These are phyloP conservation scores for Andricus quercusramuli DNA, from an alignment of 2,888 invertebrate species.

Conservation along the genomic window DNA sequence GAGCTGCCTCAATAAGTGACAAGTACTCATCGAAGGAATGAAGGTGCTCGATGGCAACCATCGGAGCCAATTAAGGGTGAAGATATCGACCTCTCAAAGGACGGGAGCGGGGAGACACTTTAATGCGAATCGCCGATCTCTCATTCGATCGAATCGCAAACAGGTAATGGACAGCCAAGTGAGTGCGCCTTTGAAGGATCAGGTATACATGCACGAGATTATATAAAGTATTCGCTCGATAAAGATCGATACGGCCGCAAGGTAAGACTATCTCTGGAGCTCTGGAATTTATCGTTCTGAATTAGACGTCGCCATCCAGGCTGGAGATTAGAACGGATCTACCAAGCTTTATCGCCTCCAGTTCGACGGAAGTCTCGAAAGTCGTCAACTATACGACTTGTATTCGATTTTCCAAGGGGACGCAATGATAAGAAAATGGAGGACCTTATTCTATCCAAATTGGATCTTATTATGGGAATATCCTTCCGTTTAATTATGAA, in stretches of 20 bases:
- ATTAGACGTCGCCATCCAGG: slow-evolving; percentile 9
- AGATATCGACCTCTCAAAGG: not conserved
- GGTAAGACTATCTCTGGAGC: not conserved
- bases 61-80: slow-evolving; percentile 3
- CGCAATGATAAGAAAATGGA: not conserved
- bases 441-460: not conserved
- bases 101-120: not conserved
- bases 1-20: not conserved
- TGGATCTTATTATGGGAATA: not conserved
- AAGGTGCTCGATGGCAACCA: not conserved
- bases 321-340: slow-evolving; percentile 3
- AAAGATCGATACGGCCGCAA: slow-evolving; percentile 1
- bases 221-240: not conserved
- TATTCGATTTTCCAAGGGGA: not conserved
- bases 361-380: slow-evolving; percentile 15
- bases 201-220: not conserved
- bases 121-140: not conserved
- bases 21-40: not conserved
- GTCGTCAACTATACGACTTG: not conserved
- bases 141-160: not conserved
- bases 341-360: slow-evolving; percentile 9
- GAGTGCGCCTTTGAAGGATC: not conserved
- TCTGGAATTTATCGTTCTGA: slow-evolving; percentile 14
- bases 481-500: not conserved
- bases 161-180: not conserved